phyloP scores from a whole-genome alignment of 1,140 invertebrate genomes.

The Neodiprion lecontei region DNA sequence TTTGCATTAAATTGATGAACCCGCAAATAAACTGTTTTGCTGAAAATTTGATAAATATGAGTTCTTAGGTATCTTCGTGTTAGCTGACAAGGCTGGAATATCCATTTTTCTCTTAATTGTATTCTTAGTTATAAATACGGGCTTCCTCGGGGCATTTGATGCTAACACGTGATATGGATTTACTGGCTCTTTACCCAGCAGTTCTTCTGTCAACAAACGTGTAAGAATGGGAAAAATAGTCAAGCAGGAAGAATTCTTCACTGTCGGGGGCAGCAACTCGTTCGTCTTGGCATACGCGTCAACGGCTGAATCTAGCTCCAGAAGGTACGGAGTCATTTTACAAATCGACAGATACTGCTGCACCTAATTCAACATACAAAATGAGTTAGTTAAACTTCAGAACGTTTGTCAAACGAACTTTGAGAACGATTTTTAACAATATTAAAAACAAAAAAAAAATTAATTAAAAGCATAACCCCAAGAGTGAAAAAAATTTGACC shows the following conservation, averaged over 20 bases:
- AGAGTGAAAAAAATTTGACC: background rate
- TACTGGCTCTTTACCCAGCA: constrained; percentile 36
- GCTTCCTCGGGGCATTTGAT: constrained; percentile 39
- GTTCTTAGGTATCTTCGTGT: constrained; percentile 9
- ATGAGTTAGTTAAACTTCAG: background rate
- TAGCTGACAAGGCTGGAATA: constrained; percentile 6
- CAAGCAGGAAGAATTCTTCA: constrained; percentile 20
- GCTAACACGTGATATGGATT: constrained; percentile 32
- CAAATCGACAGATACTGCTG: constrained; percentile 40
- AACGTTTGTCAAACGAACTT: background rate
- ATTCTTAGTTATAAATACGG: constrained; percentile 43
- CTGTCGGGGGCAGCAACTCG: constrained; percentile 30
- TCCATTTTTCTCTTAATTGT: constrained; percentile 34
- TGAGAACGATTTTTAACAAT: background rate
- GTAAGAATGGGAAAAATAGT: constrained; percentile 33
- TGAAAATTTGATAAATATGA: background rate
- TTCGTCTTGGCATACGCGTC: constrained; percentile 32
- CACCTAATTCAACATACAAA: constrained; percentile 28
- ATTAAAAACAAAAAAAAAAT: background rate
- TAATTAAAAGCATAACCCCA: background rate
- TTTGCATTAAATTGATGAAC: background rate
- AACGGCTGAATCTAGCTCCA: constrained; percentile 34
- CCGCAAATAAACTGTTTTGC: no score
- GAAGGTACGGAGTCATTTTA: constrained; percentile 36
- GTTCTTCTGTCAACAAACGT: constrained; percentile 43